Percentiles rank a stretch among this genome's conserved stretches.
phyloP scores from a whole-genome alignment of 1,140 invertebrate genomes.

The Tyrophagus putrescentiae region DNA sequence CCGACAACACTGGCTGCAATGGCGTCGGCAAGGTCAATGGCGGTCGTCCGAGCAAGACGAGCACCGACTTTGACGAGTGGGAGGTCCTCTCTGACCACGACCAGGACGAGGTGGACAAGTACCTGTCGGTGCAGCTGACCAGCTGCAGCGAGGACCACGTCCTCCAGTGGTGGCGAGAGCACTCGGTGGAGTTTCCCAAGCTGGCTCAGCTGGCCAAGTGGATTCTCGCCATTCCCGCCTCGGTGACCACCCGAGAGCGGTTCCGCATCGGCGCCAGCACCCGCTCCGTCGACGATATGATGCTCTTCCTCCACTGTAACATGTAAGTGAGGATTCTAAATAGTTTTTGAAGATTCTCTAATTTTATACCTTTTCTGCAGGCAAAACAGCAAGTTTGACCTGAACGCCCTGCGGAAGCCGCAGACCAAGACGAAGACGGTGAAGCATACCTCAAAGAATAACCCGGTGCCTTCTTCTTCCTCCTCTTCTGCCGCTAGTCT shows the following conservation, averaged over 20 bases:
- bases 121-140: constrained; percentile 20
- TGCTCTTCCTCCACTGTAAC: constrained; percentile 23
- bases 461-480: not conserved
- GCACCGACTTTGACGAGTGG: constrained; percentile 24
- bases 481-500: constrained; percentile 4
- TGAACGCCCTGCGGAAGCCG: not conserved
- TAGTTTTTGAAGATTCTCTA: not conserved
- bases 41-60: not conserved
- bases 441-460: constrained; percentile 3
- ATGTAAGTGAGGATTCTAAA: constrained; percentile 5
- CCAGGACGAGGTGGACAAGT: constrained; percentile 23
- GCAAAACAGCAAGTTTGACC: constrained; percentile 6
- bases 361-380: not conserved
- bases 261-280: constrained; percentile 8
- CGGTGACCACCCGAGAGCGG: constrained; percentile 21
- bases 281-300: constrained; percentile 12
- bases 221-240: constrained; percentile 23
- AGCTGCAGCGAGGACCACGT: constrained; percentile 22
- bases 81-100: constrained; percentile 16
- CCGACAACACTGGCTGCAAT: not conserved
- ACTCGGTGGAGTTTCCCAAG: constrained; percentile 21
- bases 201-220: constrained; percentile 22
- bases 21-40: not conserved
- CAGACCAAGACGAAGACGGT: not conserved
- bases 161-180: constrained; percentile 24